Base-by-base conservation (phyloP, 2,888 invertebrate species). In the Merodon equestris region DNA sequence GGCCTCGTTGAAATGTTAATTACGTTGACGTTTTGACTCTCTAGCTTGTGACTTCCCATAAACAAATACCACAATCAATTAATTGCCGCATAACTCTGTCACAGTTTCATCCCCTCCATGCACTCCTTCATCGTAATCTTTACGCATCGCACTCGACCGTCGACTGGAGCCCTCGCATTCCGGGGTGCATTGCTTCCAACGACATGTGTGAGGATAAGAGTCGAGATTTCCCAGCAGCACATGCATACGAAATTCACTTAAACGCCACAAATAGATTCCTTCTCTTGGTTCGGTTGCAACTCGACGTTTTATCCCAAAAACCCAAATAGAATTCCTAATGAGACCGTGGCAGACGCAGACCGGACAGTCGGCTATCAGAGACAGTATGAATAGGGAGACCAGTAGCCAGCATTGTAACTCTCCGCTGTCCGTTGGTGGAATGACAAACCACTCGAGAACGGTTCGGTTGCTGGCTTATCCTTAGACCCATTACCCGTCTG, bases 1-100 rank as follows among this genome's bases (percentile, higher is more conserved):
- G 79, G 68, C 68, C 68, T 79, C 79, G 74, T 79, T 79, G 74
- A 79, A 79, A 74, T 79, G 79, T 79, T 79, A 79, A 79, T 79
- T 79, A 73, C 79, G 74, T 68, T 79, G 74, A 79, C 74, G 74
- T 79, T 70, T 63, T 13, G 58, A 68, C 68, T 1, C 40, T 9
- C 40, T 40, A 40, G 1, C 40, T 40, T 3, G 7, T 19, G 17
- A 54, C 68, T 58, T 56, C 36, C 74, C 63, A 70, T 79, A 79
- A 79, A 79, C 74, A 70, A 74, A 64, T 74, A 64, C 27, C 54
- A 68, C 74, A 79, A 79, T 79, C 79, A 79, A 79, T 79, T 79
- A 79, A 74, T 74, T 79, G 79, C 74, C 64, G 73, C 57, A 79
- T 73, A 77, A 71, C 71, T 67, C 67, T 61, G 72, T 67, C 72